Evolutionary conservation across 1,140 invertebrate species (phyloP).

Genomic region (Drosophila sturtevanti): DNA sequence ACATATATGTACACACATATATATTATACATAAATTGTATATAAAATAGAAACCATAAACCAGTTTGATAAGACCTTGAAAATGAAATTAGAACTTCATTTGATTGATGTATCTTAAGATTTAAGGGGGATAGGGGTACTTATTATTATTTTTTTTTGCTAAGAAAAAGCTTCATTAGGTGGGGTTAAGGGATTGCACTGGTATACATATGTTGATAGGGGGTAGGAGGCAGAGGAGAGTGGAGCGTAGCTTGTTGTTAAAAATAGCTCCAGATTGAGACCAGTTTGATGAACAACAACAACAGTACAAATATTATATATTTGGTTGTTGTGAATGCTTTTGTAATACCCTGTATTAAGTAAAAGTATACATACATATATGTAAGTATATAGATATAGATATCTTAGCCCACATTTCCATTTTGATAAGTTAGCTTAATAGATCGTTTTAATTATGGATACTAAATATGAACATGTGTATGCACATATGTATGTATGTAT

Average conservation of each 20-base stretch:
- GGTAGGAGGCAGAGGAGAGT: not conserved
- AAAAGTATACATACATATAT: slow-evolving; percentile 33
- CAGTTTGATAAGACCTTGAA: slow-evolving; percentile 52
- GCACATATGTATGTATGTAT: too few relatives aligned
- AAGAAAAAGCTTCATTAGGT: slow-evolving; percentile 14
- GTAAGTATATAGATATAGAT: too few relatives aligned
- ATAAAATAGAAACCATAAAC: slow-evolving; percentile 3
- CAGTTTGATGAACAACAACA: slow-evolving; percentile 31
- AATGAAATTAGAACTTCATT: slow-evolving; percentile 43
- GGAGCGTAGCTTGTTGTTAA: slow-evolving; percentile 37
- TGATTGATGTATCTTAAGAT: slow-evolving; percentile 54
- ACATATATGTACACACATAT: slow-evolving; percentile 19
- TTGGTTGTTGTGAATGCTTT: slow-evolving; percentile 13
- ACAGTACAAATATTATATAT: not conserved
- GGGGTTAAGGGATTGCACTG: not conserved
- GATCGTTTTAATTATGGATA: too few relatives aligned
- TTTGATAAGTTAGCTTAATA: not conserved
- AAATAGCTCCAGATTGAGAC: slow-evolving; percentile 50
- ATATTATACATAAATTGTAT: slow-evolving; percentile 6
- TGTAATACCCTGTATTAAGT: slow-evolving; percentile 10
- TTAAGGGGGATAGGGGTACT: not conserved
- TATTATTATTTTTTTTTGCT: slow-evolving; percentile 1
- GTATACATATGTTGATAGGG: too few relatives aligned
- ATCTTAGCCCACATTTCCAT: slow-evolving; percentile 10
- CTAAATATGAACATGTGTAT: too few relatives aligned